phyloP scores from a whole-genome alignment of 2,797 vertebrate genomes.

The Galagoides demidoff region DNA sequence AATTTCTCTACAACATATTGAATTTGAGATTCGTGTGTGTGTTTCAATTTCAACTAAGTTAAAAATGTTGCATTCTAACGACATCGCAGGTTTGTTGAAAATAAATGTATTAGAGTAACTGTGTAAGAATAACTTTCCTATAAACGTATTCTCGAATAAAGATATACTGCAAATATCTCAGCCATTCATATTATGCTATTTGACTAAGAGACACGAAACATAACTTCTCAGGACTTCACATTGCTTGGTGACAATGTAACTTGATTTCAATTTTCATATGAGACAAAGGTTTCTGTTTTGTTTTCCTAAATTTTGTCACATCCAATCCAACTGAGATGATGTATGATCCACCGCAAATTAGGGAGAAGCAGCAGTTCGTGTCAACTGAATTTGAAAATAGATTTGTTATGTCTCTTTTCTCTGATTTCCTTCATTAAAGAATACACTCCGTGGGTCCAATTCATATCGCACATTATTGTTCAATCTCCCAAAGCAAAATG shows the following conservation, averaged over 20 bases:
- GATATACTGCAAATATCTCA: background rate
- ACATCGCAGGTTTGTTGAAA: constrained; percentile 2
- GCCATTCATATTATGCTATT: constrained; percentile 21
- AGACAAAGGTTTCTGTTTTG: constrained; percentile 51
- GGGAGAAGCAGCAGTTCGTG: background rate
- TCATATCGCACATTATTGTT: constrained; percentile 25
- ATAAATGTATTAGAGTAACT: background rate
- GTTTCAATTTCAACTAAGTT: constrained; percentile 20
- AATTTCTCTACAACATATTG: background rate
- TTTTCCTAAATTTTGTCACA: constrained; percentile 48
- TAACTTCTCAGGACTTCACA: constrained; percentile 11
- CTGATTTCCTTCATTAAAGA: constrained; percentile 63
- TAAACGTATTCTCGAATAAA: constrained; percentile 37
- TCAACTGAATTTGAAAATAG: constrained; percentile 57
- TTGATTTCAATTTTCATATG: constrained; percentile 51
- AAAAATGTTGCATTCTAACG: background rate
- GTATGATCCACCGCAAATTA: constrained; percentile 40
- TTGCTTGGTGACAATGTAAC: constrained; percentile 27
- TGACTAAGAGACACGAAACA: background rate
- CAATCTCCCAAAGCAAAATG: constrained; percentile 70
- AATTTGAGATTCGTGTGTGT: background rate
- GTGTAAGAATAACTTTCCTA: background rate
- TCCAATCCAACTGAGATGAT: constrained; percentile 44
- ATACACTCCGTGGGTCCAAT: constrained; percentile 41
- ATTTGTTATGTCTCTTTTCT: constrained; percentile 58